These are phyloP conservation scores for Amazona vittata DNA, from an alignment of 2,113 vertebrate genomes.

Conservation along the genomic window DNA sequence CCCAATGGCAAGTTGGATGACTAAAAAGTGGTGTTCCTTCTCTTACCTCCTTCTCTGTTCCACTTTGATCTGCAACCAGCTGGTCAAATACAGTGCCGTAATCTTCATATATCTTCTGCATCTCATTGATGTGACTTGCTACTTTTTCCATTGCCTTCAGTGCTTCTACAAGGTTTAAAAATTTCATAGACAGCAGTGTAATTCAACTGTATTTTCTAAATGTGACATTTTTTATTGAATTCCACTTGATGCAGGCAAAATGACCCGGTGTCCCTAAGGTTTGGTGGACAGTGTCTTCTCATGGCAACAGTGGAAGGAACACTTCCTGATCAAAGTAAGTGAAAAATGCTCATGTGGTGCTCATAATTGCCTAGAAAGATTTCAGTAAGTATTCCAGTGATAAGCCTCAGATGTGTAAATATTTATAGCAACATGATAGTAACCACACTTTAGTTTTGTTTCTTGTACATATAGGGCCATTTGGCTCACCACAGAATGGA, in stretches of 20 bases:
- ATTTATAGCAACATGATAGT: neutral
- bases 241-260: neutral
- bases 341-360: neutral
- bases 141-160: constrained; percentile 98
- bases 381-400: neutral
- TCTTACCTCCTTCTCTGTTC: constrained; percentile 89
- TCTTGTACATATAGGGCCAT: neutral
- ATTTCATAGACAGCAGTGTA: neutral
- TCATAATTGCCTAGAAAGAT: neutral
- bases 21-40: neutral
- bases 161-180: constrained; percentile 81
- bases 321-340: neutral
- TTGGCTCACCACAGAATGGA: neutral
- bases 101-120: constrained; percentile 99
- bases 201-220: neutral
- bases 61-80: constrained; percentile 91
- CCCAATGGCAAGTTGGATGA: neutral
- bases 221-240: neutral
- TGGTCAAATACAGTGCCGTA: constrained; percentile 95
- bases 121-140: constrained; percentile 98
- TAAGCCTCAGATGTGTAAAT: neutral
- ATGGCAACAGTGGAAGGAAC: neutral
- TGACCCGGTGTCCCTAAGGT: neutral
- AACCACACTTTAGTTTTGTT: neutral
- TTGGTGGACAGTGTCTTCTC: neutral